These are phyloP conservation scores for Arizona elegans DNA, from an alignment of 2,113 vertebrate species.

Conservation along the genomic window DNA sequence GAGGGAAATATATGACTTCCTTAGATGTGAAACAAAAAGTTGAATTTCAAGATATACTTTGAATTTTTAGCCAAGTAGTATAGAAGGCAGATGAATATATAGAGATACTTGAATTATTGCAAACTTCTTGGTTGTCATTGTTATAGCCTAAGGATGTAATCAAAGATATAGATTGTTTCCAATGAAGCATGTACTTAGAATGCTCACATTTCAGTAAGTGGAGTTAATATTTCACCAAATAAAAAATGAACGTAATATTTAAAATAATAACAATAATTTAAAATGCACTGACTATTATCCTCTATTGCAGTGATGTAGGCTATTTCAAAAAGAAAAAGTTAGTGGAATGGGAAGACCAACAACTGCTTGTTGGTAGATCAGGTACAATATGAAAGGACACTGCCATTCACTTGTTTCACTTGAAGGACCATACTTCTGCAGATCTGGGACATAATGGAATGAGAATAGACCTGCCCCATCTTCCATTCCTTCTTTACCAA, in stretches of 20 bases:
- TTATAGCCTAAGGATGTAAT: background rate
- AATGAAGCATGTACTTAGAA: background rate
- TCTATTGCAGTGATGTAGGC: background rate
- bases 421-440: background rate
- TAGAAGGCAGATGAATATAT: background rate
- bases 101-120: background rate
- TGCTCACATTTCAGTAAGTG: slow-evolving; percentile 17
- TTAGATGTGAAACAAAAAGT: background rate
- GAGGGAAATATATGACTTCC: background rate
- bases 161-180: background rate
- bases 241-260: background rate
- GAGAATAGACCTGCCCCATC: background rate
- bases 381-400: background rate
- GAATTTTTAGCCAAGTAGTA: background rate
- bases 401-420: background rate
- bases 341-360: background rate
- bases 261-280: background rate
- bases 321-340: slow-evolving; percentile 11
- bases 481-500: background rate
- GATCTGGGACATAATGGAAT: background rate
- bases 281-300: background rate
- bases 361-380: accelerated
- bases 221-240: background rate
- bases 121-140: background rate
- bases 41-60: background rate